phyloP scores from a whole-genome alignment of 2,888 invertebrate species.

The Ectemnius cavifrons region DNA sequence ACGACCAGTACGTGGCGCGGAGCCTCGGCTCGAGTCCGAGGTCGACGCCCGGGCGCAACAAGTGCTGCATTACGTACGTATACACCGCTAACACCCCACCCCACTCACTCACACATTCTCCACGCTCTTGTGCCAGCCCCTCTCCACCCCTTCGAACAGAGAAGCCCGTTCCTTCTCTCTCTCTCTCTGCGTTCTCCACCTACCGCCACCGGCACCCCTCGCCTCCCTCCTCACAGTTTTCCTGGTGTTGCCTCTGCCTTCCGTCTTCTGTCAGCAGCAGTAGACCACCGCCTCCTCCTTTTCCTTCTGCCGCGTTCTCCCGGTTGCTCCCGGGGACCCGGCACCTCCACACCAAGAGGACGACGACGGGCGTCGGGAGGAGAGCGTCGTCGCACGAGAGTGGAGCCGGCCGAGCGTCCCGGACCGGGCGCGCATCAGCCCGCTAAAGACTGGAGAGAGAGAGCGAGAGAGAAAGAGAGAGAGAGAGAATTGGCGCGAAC shows the following conservation, averaged over 20 bases:
- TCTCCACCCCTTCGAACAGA: constrained; percentile 40
- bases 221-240: constrained; percentile 14
- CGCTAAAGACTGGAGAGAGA: not conserved
- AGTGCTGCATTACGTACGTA: constrained; percentile 75
- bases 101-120: constrained; percentile 46
- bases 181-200: constrained; percentile 34
- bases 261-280: constrained; percentile 3
- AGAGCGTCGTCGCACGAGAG: constrained; percentile 33
- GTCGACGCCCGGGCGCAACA: constrained; percentile 78
- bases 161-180: constrained; percentile 37
- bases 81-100: constrained; percentile 61
- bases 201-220: constrained; percentile 5
- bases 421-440: constrained; percentile 3
- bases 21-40: constrained; percentile 72
- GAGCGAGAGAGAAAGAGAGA: constrained; percentile 11
- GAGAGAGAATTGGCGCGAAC: constrained; percentile 14
- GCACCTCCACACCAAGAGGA: constrained; percentile 19
- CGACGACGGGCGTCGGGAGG: too few relatives aligned
- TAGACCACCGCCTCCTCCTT: constrained; percentile 5
- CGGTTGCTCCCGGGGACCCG: not conserved
- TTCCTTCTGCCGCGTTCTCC: not conserved
- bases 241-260: constrained; percentile 7
- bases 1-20: constrained; percentile 53
- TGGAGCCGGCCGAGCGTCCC: constrained; percentile 18
- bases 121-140: constrained; percentile 31